Percentiles rank a stretch among this genome's conserved stretches.
phyloP scores from a whole-genome alignment of 1,140 invertebrate species.

The Zaprionus kolodkinae region DNA sequence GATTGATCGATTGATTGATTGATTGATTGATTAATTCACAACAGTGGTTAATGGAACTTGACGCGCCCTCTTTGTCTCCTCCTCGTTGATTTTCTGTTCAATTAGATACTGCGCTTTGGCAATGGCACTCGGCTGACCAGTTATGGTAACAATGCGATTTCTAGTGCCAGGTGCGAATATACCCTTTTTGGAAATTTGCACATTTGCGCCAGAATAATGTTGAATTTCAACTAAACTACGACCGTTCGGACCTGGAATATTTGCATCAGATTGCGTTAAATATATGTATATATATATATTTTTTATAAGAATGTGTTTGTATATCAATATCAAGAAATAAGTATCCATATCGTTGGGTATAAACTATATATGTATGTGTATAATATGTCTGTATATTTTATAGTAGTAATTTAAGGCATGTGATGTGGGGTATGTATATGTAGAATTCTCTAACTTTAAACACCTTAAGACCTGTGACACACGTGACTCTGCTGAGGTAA shows the following conservation, averaged over 20 bases:
- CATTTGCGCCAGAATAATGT: constrained; percentile 97
- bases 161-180: constrained; percentile 97
- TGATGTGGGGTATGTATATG: constrained; percentile 8
- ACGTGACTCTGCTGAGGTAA: constrained; percentile 72
- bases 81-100: constrained; percentile 97
- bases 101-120: constrained; percentile 96
- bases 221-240: constrained; percentile 98
- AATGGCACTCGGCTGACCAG: constrained; percentile 94
- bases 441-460: background rate
- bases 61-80: constrained; percentile 96
- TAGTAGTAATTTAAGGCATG: constrained; percentile 17
- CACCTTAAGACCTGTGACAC: constrained; percentile 46
- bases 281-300: constrained; percentile 52
- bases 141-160: constrained; percentile 98
- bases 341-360: constrained; percentile 26
- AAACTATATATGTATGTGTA: constrained; percentile 3
- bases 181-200: constrained; percentile 99
- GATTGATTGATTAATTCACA: constrained; percentile 84
- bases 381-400: background rate
- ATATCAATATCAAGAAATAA: background rate
- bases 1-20: constrained; percentile 32
- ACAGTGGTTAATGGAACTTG: constrained; percentile 92
- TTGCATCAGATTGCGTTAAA: constrained; percentile 79
- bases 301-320: constrained; percentile 22
- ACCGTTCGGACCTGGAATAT: constrained; percentile 91